Base-by-base conservation (phyloP, 2,797 vertebrate genomes). In the Argentina silus region DNA sequence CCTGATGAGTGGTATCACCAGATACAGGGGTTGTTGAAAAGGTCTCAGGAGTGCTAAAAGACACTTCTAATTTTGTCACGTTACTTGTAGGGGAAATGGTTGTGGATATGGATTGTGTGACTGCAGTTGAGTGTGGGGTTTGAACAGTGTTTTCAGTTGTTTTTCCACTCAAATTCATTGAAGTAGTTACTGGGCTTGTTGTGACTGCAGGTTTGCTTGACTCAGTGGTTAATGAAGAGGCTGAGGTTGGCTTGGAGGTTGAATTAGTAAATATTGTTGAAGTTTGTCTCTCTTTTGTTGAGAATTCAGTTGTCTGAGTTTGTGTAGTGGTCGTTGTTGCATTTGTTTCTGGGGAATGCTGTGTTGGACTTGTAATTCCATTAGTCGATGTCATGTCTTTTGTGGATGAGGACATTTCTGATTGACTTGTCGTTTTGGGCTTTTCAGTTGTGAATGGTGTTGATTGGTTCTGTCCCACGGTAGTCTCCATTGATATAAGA, bases 141-240 rank as follows among this genome's bases (percentile, higher is more conserved):
- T 14, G 44, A 12, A 27, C 56, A 27, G 69, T 61, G 12, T 17
- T 43, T 68, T 68, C 48, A n/a, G 56, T 50, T n/a, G 66, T 53
- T 55, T 53, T 8, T 2, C 3, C 23, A 27, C 7, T 53, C 9
- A n/a, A 8, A 12, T 60, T 23, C 0, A 42, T 45, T 23, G 62
- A 45, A 23, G 50, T 65, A 12, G 27, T 7, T 55, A 12, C 12
- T 21, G n/a, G 3, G 11, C 9, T 59, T 0, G 53, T 3, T 10
- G 63, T 65, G 7, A 8, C 17, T 9, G 4, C n/a, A 43, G 27
- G 7, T 15, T 7, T 63, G 27, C 7, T 63, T 42, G 27, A 7
- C 12, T 63, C 19, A 21, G 36, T 63, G 36, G 61, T 43, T 17
- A 44, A 44, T 17, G 43, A 8, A 14, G 61, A 45, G 14, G 15